Conservation (phyloP, 2,797 vertebrate genomes). For the Ceyx erithaca region DNA sequence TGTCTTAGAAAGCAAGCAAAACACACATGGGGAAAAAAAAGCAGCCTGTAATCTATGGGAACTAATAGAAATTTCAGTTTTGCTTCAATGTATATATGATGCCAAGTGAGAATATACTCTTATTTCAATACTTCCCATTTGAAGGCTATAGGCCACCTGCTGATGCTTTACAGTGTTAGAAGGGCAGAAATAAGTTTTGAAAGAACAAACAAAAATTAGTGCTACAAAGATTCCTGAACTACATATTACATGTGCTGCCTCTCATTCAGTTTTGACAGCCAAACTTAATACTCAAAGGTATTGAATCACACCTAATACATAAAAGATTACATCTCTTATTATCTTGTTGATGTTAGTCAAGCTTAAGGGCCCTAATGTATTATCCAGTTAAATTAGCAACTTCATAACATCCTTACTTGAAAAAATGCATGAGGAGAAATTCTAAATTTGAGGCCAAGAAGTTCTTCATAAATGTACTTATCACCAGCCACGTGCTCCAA, state of each 20-base stretch:
- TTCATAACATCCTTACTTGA: conserved; percentile 80
- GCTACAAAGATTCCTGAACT: neutral
- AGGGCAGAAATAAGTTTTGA: neutral
- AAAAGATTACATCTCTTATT: neutral
- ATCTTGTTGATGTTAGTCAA: neutral
- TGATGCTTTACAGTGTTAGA: neutral
- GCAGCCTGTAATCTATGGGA: neutral
- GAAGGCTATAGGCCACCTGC: too few relatives aligned
- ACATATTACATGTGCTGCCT: neutral
- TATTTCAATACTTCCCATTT: neutral
- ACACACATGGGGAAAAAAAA: neutral
- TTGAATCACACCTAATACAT: neutral
- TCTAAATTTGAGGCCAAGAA: conserved; percentile 92
- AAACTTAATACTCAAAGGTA: neutral
- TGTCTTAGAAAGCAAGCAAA: neutral
- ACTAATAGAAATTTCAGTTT: neutral
- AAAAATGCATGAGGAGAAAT: conserved; percentile 98
- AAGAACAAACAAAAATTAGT: neutral
- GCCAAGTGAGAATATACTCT: neutral
- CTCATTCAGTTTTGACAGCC: neutral
- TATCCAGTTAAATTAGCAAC: neutral
- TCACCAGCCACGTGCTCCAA: conserved; percentile 91
- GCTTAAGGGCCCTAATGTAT: neutral
- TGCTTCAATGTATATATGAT: neutral
- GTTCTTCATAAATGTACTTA: conserved; percentile 89